Conservation (phyloP, 1,140 invertebrate genomes). For the Drosophila elegans region DNA sequence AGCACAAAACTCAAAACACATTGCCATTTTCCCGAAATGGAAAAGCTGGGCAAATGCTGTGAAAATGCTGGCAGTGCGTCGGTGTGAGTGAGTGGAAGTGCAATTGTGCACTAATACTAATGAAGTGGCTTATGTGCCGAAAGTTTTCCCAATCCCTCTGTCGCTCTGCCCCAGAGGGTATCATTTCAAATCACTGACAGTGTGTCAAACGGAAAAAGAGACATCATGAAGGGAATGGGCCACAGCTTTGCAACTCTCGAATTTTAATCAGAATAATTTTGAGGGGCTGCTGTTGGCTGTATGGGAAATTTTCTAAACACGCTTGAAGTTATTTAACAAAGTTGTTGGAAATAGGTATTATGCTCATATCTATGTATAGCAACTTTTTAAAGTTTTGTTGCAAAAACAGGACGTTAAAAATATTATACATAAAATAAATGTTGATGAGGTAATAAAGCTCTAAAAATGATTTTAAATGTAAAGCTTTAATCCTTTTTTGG, state of each 20-base stretch:
- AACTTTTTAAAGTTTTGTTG: too few relatives aligned
- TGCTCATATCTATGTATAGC: not conserved
- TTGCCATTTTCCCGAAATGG: conserved; percentile 15
- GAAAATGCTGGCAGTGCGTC: conserved; percentile 1
- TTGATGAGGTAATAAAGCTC: too few relatives aligned
- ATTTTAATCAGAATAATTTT: conserved; percentile 30
- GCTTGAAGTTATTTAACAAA: not conserved
- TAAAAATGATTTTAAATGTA: too few relatives aligned
- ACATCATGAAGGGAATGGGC: conserved; percentile 10
- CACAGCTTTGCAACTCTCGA: conserved; percentile 19
- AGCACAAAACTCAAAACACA: conserved; percentile 11
- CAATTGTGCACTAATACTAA: conserved; percentile 68
- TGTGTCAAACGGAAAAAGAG: conserved; percentile 30
- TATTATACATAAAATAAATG: not conserved
- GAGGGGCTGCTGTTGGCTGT: conserved; percentile 27
- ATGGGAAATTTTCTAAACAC: conserved; percentile 17
- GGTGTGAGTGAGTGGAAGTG: conserved; percentile 28
- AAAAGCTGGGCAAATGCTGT: conserved; percentile 22
- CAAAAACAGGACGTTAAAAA: too few relatives aligned
- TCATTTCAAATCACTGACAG: conserved; percentile 34
- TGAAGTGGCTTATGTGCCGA: conserved; percentile 52
- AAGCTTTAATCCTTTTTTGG: too few relatives aligned
- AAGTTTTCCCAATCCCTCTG: conserved; percentile 37
- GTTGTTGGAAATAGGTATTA: not conserved
- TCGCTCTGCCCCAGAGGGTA: conserved; percentile 2